phyloP scores from a whole-genome alignment of 2,113 vertebrate genomes.

The Aegypius monachus region DNA sequence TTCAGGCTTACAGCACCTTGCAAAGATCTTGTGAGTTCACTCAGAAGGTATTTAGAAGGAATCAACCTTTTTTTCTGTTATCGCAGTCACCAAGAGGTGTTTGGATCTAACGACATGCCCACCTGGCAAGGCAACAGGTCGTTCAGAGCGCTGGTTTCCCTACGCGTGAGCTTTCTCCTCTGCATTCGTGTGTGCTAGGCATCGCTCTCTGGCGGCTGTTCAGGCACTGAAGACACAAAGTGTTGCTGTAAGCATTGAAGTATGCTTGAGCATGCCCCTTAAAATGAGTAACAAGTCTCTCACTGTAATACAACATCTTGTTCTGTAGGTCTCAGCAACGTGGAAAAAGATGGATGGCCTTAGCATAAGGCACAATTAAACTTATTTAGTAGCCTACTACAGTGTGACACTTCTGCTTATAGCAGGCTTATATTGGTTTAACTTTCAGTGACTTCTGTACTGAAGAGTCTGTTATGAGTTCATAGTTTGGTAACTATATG shows the following conservation, averaged over 20 bases:
- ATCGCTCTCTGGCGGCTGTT: not conserved
- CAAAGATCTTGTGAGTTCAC: not conserved
- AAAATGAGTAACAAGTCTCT: not conserved
- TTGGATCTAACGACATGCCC: not conserved
- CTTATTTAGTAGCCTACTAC: not conserved
- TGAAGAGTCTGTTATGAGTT: not conserved
- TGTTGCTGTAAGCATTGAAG: not conserved
- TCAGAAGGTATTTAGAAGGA: not conserved
- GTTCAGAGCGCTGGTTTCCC: rapidly evolving
- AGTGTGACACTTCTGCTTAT: not conserved
- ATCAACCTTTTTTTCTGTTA: not conserved
- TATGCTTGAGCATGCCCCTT: not conserved
- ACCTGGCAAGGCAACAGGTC: too few relatives aligned
- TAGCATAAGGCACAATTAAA: not conserved
- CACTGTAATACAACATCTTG: not conserved
- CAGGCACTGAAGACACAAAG: rapidly evolving
- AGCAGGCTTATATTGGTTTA: not conserved
- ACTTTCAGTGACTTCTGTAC: not conserved
- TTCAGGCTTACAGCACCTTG: not conserved
- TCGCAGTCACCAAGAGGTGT: not conserved
- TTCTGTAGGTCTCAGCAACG: not conserved
- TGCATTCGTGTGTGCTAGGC: rapidly evolving
- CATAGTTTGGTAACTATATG: not conserved
- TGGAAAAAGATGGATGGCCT: not conserved
- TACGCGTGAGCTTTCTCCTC: rapidly evolving